These are phyloP conservation scores for Diachrysia chrysitis DNA, from an alignment of 2,888 invertebrate species.

Conservation along the genomic window DNA sequence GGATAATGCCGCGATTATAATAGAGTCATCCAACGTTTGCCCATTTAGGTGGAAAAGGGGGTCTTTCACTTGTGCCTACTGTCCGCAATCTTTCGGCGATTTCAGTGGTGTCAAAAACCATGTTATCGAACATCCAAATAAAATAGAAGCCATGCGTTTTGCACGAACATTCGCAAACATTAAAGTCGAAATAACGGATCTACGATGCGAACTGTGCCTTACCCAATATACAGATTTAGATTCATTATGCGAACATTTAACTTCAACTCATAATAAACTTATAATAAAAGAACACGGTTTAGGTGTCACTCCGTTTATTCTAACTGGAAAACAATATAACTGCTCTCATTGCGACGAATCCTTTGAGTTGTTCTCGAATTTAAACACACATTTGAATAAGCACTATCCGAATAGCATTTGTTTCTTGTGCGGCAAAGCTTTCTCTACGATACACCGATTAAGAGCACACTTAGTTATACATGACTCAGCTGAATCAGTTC, in stretches of 20 bases:
- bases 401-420: constrained; percentile 83
- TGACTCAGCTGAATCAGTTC: constrained; percentile 54
- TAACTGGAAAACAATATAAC: constrained; percentile 67
- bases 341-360: constrained; percentile 75
- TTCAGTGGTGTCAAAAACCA: constrained; percentile 74
- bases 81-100: constrained; percentile 75
- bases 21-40: constrained; percentile 80
- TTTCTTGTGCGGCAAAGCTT: constrained; percentile 80
- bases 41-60: constrained; percentile 84
- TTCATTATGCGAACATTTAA: constrained; percentile 73
- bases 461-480: constrained; percentile 76
- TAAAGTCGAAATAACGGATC: constrained; percentile 78
- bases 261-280: constrained; percentile 70
- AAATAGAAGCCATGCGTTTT: constrained; percentile 69
- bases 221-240: constrained; percentile 66
- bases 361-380: constrained; percentile 76
- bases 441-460: constrained; percentile 72
- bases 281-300: constrained; percentile 69
- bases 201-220: constrained; percentile 76
- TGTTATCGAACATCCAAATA: constrained; percentile 69
- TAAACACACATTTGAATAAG: constrained; percentile 81
- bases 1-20: constrained; percentile 81
- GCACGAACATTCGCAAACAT: constrained; percentile 68
- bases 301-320: constrained; percentile 77
- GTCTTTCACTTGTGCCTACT: constrained; percentile 78